Percentiles rank a stretch among this genome's conserved stretches.
phyloP scores from a whole-genome alignment of 1,140 invertebrate species.

The Ericerus pela region DNA sequence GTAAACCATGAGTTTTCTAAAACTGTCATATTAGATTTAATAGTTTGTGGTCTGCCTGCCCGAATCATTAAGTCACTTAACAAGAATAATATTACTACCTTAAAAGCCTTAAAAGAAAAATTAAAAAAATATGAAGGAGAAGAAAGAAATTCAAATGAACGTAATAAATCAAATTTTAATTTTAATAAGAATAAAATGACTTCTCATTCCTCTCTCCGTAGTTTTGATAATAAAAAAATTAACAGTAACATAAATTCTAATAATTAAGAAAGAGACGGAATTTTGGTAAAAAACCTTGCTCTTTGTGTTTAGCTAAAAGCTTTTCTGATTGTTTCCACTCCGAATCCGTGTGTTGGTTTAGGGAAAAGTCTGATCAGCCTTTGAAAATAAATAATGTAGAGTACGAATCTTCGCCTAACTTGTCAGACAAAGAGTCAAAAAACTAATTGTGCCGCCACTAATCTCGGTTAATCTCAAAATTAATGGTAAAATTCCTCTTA shows the following conservation, averaged over 20 bases:
- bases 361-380: too few species aligned
- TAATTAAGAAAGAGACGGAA: background rate
- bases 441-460: background rate
- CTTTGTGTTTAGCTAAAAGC: background rate
- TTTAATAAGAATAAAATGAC: background rate
- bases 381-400: background rate
- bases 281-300: background rate
- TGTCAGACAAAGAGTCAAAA: background rate
- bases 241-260: background rate
- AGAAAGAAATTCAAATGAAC: too few species aligned
- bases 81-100: background rate
- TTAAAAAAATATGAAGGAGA: background rate
- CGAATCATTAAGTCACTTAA: background rate
- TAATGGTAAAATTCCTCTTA: background rate
- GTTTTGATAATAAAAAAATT: background rate
- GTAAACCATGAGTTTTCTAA: background rate
- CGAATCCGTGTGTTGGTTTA: background rate
- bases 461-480: background rate
- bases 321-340: background rate
- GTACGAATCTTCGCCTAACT: background rate
- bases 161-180: too few species aligned
- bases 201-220: background rate
- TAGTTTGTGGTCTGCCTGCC: background rate
- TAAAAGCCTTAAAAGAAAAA: background rate
- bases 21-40: background rate